phyloP scores from a whole-genome alignment of 1,140 invertebrate genomes.

The Aphelinus certus region DNA sequence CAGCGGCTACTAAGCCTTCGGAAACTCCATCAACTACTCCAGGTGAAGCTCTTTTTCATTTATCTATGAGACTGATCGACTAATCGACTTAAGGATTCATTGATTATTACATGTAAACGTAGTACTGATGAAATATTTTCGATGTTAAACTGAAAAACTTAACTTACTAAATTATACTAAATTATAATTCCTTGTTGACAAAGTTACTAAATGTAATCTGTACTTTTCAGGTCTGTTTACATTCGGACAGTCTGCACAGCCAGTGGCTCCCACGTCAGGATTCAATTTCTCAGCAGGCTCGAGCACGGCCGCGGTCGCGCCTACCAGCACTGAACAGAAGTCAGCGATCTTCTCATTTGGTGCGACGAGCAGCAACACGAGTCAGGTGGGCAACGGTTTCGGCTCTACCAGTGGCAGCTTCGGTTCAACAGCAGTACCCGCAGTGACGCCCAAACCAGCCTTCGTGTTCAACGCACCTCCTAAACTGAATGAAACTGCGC shows the following conservation, averaged over 20 bases:
- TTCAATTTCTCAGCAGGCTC: slow-evolving; percentile 34
- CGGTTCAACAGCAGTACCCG: slow-evolving; percentile 33
- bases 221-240: slow-evolving; percentile 18
- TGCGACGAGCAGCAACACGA: slow-evolving; percentile 27
- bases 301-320: not conserved
- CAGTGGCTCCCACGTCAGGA: slow-evolving; percentile 13
- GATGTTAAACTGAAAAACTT: too few species aligned
- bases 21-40: slow-evolving; percentile 38
- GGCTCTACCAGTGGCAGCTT: slow-evolving; percentile 33
- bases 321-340: slow-evolving; percentile 2
- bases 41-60: not conserved
- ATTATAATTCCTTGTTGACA: not conserved
- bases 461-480: slow-evolving; percentile 56
- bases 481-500: slow-evolving; percentile 45
- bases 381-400: slow-evolving; percentile 41
- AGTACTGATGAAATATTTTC: too few species aligned
- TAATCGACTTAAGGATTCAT: not conserved
- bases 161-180: too few species aligned
- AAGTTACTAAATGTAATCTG: slow-evolving; percentile 4
- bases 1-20: slow-evolving; percentile 6
- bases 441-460: slow-evolving; percentile 18
- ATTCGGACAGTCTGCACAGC: slow-evolving; percentile 28
- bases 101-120: too few species aligned
- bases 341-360: slow-evolving; percentile 49
- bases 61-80: not conserved